Percentiles rank a stretch among this genome's conserved stretches.
phyloP scores from a whole-genome alignment of 2,797 vertebrate species.

The Morus bassanus region DNA sequence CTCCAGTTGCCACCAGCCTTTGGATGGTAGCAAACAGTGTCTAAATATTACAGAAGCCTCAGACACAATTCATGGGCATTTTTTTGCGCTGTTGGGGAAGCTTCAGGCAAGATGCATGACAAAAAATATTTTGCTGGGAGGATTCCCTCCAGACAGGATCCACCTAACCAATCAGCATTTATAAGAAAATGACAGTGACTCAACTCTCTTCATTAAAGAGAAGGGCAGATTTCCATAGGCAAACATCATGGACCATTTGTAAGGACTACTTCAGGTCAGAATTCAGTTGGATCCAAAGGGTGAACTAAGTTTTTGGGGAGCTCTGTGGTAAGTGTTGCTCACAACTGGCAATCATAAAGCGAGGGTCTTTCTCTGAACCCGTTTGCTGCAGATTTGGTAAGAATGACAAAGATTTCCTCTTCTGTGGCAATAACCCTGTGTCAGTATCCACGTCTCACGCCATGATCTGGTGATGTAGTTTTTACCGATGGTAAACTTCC shows the following conservation, averaged over 20 bases:
- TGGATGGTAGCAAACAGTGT: neutral
- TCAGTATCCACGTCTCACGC: neutral
- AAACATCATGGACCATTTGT: neutral
- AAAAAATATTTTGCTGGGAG: neutral
- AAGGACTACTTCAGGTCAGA: neutral
- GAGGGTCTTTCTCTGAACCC: neutral
- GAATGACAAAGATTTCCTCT: neutral
- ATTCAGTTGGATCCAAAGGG: neutral
- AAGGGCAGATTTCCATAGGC: neutral
- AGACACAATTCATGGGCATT: neutral
- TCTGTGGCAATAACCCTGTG: neutral
- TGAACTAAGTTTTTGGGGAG: neutral
- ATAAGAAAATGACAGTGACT: neutral
- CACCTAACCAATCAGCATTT: neutral
- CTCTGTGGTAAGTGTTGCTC: neutral
- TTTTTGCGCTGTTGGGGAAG: neutral
- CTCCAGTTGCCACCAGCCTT: neutral
- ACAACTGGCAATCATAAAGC: neutral
- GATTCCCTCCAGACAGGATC: neutral
- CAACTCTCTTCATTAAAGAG: neutral
- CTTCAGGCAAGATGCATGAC: neutral
- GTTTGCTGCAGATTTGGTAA: neutral
- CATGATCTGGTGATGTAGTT: neutral
- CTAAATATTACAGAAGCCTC: neutral
- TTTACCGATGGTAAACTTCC: neutral